Evolutionary conservation across 2,888 invertebrate genomes (phyloP).

Genomic region (Onchidella celtica): DNA sequence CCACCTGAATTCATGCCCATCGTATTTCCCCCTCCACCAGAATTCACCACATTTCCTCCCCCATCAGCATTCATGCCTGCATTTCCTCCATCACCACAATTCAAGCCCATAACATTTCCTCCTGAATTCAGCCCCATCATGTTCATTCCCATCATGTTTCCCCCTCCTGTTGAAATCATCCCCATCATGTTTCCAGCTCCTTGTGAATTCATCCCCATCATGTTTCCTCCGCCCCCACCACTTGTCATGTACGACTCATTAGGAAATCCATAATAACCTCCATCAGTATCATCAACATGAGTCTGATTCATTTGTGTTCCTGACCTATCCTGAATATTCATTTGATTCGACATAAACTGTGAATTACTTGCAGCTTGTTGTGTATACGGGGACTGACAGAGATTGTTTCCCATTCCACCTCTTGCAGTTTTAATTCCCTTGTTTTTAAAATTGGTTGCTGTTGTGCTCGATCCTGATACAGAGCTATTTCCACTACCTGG

Average conservation of each 20-base stretch:
- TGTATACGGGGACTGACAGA: background rate
- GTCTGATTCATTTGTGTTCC: background rate
- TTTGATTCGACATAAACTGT: constrained; percentile 9
- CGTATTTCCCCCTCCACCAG: background rate
- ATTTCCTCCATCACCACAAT: background rate
- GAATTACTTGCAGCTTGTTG: background rate
- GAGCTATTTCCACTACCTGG: background rate
- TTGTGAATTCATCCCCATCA: background rate
- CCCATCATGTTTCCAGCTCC: background rate
- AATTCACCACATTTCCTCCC: background rate
- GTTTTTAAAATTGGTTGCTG: background rate
- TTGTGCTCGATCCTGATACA: background rate
- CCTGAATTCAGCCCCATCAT: background rate
- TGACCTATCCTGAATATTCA: background rate
- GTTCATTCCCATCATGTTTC: background rate
- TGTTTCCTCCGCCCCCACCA: background rate
- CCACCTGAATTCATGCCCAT: no score
- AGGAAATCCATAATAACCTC: constrained; percentile 22
- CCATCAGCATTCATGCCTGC: background rate
- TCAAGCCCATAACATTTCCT: background rate
- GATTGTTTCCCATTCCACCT: background rate
- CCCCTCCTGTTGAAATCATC: background rate
- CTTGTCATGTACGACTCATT: constrained; percentile 33
- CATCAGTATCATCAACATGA: constrained; percentile 1
- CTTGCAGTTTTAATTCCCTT: background rate